Percentiles rank a stretch among this genome's conserved stretches.
These are phyloP conservation scores for Gisinianus flammeolus DNA, from an alignment of 2,888 invertebrate genomes.

Conservation along the genomic window DNA sequence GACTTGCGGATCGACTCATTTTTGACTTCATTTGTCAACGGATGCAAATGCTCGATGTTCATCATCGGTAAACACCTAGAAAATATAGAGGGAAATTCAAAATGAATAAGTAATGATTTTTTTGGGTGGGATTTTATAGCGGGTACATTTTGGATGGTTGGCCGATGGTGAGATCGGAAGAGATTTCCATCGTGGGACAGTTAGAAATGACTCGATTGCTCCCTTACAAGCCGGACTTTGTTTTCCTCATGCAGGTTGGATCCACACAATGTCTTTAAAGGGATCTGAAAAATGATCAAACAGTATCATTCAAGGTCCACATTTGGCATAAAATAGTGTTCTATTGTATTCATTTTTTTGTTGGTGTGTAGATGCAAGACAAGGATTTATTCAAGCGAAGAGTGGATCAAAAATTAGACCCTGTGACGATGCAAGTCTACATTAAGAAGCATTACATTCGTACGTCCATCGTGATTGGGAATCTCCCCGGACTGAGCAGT, in stretches of 20 bases:
- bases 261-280: too few relatives aligned
- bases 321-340: too few relatives aligned
- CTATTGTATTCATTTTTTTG: too few relatives aligned
- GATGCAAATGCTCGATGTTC: slow-evolving; percentile 49
- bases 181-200: slow-evolving; percentile 53
- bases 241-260: slow-evolving; percentile 43
- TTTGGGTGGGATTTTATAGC: too few relatives aligned
- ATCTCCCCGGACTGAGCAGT: not conserved
- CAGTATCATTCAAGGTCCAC: too few relatives aligned
- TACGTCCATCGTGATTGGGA: slow-evolving; percentile 13
- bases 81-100: too few relatives aligned
- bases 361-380: slow-evolving; percentile 51
- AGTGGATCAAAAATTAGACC: slow-evolving; percentile 49
- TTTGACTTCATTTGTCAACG: slow-evolving; percentile 43
- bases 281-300: too few relatives aligned
- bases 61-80: slow-evolving; percentile 43
- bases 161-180: slow-evolving; percentile 67
- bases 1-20: slow-evolving; percentile 11
- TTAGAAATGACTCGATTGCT: slow-evolving; percentile 41
- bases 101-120: not conserved
- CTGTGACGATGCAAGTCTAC: slow-evolving; percentile 46
- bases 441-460: slow-evolving; percentile 44
- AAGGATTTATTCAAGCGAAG: slow-evolving; percentile 51
- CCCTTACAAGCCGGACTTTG: slow-evolving; percentile 42
- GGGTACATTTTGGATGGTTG: slow-evolving; percentile 73